phyloP scores from a whole-genome alignment of 2,888 invertebrate species.

The Pammene fasciana region DNA sequence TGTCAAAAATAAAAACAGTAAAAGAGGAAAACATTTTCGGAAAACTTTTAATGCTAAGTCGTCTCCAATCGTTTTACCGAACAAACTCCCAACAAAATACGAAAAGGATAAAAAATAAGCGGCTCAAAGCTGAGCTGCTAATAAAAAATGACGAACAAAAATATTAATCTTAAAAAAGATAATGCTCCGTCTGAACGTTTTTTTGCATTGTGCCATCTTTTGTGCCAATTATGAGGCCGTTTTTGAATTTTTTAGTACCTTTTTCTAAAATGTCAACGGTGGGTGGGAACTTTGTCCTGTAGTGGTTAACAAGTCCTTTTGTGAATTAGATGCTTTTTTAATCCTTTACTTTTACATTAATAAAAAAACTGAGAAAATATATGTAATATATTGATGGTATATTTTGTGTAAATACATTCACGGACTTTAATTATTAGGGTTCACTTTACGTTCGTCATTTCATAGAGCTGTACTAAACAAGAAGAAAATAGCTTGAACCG shows the following conservation, averaged over 20 bases:
- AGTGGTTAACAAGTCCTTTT: constrained; percentile 50
- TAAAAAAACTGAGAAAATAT: too few relatives aligned
- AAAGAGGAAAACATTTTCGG: too few relatives aligned
- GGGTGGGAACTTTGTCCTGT: constrained; percentile 64
- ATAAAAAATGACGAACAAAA: constrained; percentile 72
- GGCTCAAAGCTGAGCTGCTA: constrained; percentile 59
- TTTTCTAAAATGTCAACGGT: constrained; percentile 60
- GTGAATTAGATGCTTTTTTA: constrained; percentile 21
- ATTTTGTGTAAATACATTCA: too few relatives aligned
- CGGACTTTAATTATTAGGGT: too few relatives aligned
- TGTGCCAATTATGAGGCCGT: constrained; percentile 78
- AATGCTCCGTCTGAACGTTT: constrained; percentile 66
- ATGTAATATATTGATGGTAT: too few relatives aligned
- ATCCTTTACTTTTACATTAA: constrained; percentile 17
- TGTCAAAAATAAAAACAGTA: too few relatives aligned
- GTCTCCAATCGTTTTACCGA: constrained; percentile 54
- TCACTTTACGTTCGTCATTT: too few relatives aligned
- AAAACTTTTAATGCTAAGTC: constrained; percentile 21
- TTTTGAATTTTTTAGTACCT: constrained; percentile 57
- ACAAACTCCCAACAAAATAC: constrained; percentile 58
- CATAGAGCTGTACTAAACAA: too few relatives aligned
- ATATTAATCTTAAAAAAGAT: constrained; percentile 75
- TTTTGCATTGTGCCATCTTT: constrained; percentile 75
- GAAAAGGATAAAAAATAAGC: constrained; percentile 68
- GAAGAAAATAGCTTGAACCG: too few relatives aligned